Evolutionary conservation across 2,888 invertebrate genomes (phyloP).

Genomic region (Epicampocera succincta): DNA sequence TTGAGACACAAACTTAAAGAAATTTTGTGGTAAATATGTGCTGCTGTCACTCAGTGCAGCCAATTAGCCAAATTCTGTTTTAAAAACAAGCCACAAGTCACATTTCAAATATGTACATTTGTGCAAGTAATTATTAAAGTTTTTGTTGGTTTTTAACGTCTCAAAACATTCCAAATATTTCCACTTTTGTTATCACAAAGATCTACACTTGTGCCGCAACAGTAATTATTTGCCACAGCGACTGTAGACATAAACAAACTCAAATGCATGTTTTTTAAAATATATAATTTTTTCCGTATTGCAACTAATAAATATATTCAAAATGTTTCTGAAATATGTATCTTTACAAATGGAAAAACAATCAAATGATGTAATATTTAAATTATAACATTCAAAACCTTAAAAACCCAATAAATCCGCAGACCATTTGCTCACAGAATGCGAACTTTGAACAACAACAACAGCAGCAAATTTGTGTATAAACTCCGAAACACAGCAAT

Average conservation of each 20-base stretch:
- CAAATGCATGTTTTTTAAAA: slow-evolving; percentile 44
- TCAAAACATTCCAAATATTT: slow-evolving; percentile 6
- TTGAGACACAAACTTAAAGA: too few relatives aligned
- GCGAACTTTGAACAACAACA: slow-evolving; percentile 30
- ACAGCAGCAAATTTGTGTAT: neutral
- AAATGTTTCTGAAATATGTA: neutral
- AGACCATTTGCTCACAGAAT: slow-evolving; percentile 2
- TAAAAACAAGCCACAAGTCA: too few relatives aligned
- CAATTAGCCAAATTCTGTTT: too few relatives aligned
- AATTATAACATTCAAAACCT: slow-evolving; percentile 61
- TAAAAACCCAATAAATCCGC: slow-evolving; percentile 43
- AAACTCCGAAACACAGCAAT: slow-evolving; percentile 43
- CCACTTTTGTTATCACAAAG: neutral
- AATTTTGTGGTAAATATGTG: too few relatives aligned
- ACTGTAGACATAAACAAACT: slow-evolving; percentile 22
- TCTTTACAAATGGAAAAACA: slow-evolving; percentile 32
- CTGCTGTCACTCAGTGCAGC: too few relatives aligned
- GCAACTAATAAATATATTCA: neutral
- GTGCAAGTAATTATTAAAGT: neutral
- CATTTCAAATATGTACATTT: too few relatives aligned
- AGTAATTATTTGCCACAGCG: slow-evolving; percentile 15
- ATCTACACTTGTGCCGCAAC: slow-evolving; percentile 17
- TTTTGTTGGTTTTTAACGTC: neutral
- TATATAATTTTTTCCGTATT: slow-evolving; percentile 48
- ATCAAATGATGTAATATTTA: slow-evolving; percentile 63